These are phyloP conservation scores for Salarias fasciatus DNA, from an alignment of 2,797 vertebrate genomes.

Conservation along the genomic window DNA sequence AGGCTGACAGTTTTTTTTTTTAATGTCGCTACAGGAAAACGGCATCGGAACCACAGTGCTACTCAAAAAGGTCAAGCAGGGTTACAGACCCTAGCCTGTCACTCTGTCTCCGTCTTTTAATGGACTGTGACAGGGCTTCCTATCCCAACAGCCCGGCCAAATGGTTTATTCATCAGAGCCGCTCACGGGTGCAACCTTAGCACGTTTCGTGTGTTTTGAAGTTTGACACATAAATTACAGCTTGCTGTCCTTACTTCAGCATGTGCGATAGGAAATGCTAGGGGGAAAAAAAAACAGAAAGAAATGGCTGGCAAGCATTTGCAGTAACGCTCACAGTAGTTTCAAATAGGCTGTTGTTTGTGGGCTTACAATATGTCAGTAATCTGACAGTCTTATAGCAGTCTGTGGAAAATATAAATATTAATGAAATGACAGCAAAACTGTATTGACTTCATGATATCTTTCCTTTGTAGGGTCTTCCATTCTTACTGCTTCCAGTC, in stretches of 20 bases:
- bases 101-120: slow-evolving; percentile 66
- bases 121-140: slow-evolving; percentile 80
- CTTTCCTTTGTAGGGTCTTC: slow-evolving; percentile 18
- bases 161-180: slow-evolving; percentile 81
- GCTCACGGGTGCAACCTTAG: slow-evolving; percentile 58
- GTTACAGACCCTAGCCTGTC: slow-evolving; percentile 63
- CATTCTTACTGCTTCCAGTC: slow-evolving; percentile 18
- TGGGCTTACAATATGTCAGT: slow-evolving; percentile 37
- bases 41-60: slow-evolving; percentile 25
- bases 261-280: slow-evolving; percentile 51
- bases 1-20: slow-evolving; percentile 44
- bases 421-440: no score
- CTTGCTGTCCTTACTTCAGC: slow-evolving; percentile 45
- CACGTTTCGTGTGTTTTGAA: slow-evolving; percentile 43
- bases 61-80: slow-evolving; percentile 43
- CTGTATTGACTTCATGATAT: no score
- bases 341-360: slow-evolving; percentile 41
- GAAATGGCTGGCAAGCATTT: no score
- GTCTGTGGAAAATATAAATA: not conserved
- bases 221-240: slow-evolving; percentile 70
- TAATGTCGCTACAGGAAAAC: slow-evolving; percentile 33
- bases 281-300: slow-evolving; percentile 32
- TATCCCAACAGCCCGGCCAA: slow-evolving; percentile 63
- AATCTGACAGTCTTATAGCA: slow-evolving; percentile 8
- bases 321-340: slow-evolving; percentile 13